Percentiles rank a stretch among this genome's conserved stretches.
These are phyloP conservation scores for Ahaetulla prasina DNA, from an alignment of 2,113 vertebrate species.

Conservation along the genomic window DNA sequence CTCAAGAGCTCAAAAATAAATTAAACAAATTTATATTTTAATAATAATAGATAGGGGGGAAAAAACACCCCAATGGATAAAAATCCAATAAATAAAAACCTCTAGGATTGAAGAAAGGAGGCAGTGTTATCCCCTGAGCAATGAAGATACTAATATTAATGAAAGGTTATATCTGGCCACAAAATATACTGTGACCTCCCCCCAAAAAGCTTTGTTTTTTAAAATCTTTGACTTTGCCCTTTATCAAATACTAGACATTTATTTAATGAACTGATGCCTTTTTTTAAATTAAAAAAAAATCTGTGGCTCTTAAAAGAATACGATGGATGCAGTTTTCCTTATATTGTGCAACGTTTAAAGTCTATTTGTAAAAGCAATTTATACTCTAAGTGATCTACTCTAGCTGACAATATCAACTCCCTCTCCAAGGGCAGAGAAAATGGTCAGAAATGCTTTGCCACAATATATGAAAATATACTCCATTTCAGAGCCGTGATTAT, in stretches of 20 bases:
- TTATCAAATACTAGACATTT: slow-evolving; percentile 1
- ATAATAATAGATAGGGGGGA: background rate
- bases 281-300: background rate
- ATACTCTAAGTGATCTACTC: background rate
- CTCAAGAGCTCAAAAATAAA: background rate
- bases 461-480: background rate
- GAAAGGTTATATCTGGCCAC: background rate
- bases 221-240: background rate
- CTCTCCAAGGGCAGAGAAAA: slow-evolving; percentile 18
- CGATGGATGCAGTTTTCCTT: slow-evolving; percentile 15
- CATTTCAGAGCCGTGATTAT: slow-evolving; percentile 28
- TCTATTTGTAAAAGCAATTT: slow-evolving; percentile 37
- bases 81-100: background rate
- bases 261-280: slow-evolving; percentile 22
- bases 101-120: background rate
- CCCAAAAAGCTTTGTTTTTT: slow-evolving; percentile 1
- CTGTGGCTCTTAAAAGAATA: background rate
- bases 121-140: background rate
- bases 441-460: slow-evolving; percentile 1
- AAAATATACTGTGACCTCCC: background rate
- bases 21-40: background rate
- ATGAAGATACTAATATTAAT: background rate
- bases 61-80: background rate
- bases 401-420: slow-evolving; percentile 8
- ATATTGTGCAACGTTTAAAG: slow-evolving; percentile 2